Evolutionary conservation across 2,888 invertebrate species (phyloP).

Genomic region (Priocnemis perturbator): DNA sequence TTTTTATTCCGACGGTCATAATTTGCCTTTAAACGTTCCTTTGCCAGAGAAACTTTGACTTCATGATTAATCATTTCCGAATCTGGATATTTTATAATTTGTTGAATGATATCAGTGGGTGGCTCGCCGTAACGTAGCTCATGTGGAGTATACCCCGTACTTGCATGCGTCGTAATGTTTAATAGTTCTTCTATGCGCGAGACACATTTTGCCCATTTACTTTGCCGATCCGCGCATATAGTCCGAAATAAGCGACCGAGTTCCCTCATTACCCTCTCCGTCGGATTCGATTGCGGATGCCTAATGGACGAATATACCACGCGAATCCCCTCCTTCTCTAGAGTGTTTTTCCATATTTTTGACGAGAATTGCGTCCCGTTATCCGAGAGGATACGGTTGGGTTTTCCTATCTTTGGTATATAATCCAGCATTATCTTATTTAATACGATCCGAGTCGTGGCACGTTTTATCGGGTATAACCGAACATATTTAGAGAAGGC

Average conservation of each 20-base stretch:
- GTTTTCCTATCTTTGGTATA: slow-evolving; percentile 28
- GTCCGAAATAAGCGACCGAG: slow-evolving; percentile 42
- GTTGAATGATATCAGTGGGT: slow-evolving; percentile 22
- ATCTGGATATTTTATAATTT: slow-evolving; percentile 20
- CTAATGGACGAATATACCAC: slow-evolving; percentile 30
- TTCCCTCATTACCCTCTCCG: too few relatives aligned
- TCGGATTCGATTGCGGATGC: slow-evolving; percentile 39
- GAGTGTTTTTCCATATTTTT: slow-evolving; percentile 18
- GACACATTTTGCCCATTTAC: slow-evolving; percentile 35
- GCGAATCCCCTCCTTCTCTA: slow-evolving; percentile 14
- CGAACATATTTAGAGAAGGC: too few relatives aligned
- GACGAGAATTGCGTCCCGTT: slow-evolving; percentile 35
- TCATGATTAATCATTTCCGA: not conserved
- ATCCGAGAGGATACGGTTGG: slow-evolving; percentile 24
- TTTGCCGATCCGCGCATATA: slow-evolving; percentile 32
- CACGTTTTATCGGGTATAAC: slow-evolving; percentile 32
- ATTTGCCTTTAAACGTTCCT: not conserved
- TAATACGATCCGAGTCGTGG: slow-evolving; percentile 15
- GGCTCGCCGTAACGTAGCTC: too few relatives aligned
- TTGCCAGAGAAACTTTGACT: not conserved
- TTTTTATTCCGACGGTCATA: too few relatives aligned
- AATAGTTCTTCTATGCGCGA: slow-evolving; percentile 28
- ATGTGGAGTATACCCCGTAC: slow-evolving; percentile 31
- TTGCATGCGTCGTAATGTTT: slow-evolving; percentile 34
- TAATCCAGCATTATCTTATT: slow-evolving; percentile 19